phyloP scores from a whole-genome alignment of 2,888 invertebrate species.

The Argyra leucocephala region DNA sequence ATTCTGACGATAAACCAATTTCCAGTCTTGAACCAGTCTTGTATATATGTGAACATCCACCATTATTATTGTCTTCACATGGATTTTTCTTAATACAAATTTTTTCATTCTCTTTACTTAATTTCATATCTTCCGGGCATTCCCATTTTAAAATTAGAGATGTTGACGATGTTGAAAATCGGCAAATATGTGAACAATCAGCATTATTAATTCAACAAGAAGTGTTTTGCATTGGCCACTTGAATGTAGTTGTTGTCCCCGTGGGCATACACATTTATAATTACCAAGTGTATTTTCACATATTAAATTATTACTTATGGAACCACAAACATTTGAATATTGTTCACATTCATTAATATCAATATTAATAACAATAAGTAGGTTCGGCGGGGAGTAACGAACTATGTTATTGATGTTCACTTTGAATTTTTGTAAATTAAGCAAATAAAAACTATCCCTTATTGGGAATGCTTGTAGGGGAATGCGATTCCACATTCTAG shows the following conservation, averaged over 20 bases:
- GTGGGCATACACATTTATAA: slow-evolving; percentile 48
- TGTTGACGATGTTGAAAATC: slow-evolving; percentile 43
- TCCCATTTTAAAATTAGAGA: slow-evolving; percentile 29
- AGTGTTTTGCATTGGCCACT: slow-evolving; percentile 33
- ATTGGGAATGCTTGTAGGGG: too few relatives aligned
- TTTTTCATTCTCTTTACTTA: slow-evolving; percentile 41
- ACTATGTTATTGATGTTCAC: too few relatives aligned
- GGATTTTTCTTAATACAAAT: slow-evolving; percentile 45
- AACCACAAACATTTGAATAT: slow-evolving; percentile 31
- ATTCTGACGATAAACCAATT: too few relatives aligned
- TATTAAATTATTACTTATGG: slow-evolving; percentile 13
- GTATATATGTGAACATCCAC: slow-evolving; percentile 58
- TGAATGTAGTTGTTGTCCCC: slow-evolving; percentile 39
- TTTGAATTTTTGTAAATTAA: too few relatives aligned
- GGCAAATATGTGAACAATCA: slow-evolving; percentile 51
- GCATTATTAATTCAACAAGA: slow-evolving; percentile 46
- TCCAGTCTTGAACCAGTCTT: too few relatives aligned
- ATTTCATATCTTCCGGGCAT: slow-evolving; percentile 39
- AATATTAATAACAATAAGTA: too few relatives aligned
- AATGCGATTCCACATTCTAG: too few relatives aligned
- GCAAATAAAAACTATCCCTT: too few relatives aligned
- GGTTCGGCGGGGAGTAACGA: too few relatives aligned
- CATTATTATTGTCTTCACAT: slow-evolving; percentile 48
- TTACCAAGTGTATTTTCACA: slow-evolving; percentile 47
- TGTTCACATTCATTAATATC: slow-evolving; percentile 47